Percentiles rank a stretch among this genome's conserved stretches.
These are phyloP conservation scores for Drosophila quasianomalipes DNA, from an alignment of 2,888 invertebrate genomes.

Conservation along the genomic window DNA sequence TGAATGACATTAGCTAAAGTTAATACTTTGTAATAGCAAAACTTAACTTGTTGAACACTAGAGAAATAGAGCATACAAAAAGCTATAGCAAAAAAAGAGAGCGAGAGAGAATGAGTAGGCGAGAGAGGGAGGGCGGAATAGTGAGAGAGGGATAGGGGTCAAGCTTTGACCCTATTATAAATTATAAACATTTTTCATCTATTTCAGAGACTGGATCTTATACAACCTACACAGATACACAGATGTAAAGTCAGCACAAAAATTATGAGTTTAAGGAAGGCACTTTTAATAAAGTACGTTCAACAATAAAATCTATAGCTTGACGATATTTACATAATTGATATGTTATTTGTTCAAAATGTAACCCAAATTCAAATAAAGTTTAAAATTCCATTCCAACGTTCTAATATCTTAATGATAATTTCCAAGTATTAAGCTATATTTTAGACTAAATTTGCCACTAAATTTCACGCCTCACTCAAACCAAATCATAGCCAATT, in stretches of 20 bases:
- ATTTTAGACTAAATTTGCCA: slow-evolving; percentile 1
- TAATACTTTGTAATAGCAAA: neutral
- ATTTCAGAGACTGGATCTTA: neutral
- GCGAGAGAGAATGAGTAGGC: neutral
- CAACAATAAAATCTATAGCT: neutral
- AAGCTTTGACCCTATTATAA: too few relatives aligned
- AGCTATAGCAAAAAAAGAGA: neutral
- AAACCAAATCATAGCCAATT: slow-evolving; percentile 1
- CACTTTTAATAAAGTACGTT: neutral
- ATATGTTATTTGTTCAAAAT: neutral
- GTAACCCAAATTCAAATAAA: neutral
- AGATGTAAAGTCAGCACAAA: neutral
- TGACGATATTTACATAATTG: neutral
- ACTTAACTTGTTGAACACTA: neutral
- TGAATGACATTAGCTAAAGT: slow-evolving; percentile 9
- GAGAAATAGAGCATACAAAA: neutral
- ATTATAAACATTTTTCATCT: neutral
- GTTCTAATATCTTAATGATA: neutral
- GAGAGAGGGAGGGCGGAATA: neutral
- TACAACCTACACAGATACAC: neutral
- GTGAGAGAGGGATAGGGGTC: neutral
- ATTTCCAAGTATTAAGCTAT: neutral
- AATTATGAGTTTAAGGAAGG: neutral
- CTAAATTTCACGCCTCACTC: neutral
- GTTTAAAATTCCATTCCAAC: neutral